A percentile compares a stretch with the other conserved stretches of the same genome.
Conservation (phyloP, 2,888 invertebrate species). For the Antheraea yamamai region DNA sequence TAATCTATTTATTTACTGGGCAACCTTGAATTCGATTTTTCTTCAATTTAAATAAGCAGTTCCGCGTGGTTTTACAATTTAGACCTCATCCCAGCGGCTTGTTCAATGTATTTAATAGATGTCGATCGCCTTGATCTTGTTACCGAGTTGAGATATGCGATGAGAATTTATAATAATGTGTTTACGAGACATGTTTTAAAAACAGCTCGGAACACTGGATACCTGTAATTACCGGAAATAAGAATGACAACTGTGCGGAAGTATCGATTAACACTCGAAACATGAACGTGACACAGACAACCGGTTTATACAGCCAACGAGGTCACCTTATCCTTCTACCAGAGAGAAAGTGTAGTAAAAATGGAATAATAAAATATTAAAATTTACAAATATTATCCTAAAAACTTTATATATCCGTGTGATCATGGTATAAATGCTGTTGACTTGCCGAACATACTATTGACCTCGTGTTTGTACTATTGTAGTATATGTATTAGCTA, state of each 20-base stretch:
- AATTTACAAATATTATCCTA: not conserved
- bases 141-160: slow-evolving; percentile 14
- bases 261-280: not conserved
- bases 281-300: not conserved
- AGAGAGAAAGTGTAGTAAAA: not conserved
- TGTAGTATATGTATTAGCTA: no score
- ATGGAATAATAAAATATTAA: not conserved
- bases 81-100: not conserved
- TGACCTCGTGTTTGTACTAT: no score
- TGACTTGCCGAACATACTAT: no score
- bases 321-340: not conserved
- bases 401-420: no score
- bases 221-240: slow-evolving; percentile 18
- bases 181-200: slow-evolving; percentile 1
- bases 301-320: not conserved
- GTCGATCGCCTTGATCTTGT: slow-evolving; percentile 21
- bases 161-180: slow-evolving; percentile 1
- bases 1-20: not conserved
- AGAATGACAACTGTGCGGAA: slow-evolving; percentile 9
- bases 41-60: not conserved
- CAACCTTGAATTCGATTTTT: not conserved
- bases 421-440: no score
- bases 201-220: not conserved
- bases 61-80: not conserved
- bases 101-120: slow-evolving; percentile 5